Conservation (phyloP, 2,797 vertebrate species). For the Sebastiscus albofasciatus region DNA sequence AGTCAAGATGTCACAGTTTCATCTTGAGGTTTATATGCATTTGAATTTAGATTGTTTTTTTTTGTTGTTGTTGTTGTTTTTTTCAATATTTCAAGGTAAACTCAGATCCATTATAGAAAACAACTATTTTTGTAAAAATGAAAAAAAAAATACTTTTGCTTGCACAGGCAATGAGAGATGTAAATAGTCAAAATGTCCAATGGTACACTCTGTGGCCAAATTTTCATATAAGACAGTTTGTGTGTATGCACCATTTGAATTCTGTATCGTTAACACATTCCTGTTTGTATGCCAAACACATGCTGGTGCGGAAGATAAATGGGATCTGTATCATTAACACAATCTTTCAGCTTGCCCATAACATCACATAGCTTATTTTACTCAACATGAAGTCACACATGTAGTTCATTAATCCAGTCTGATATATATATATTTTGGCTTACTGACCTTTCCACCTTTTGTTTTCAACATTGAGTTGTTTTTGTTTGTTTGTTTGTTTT, state of each 20-base stretch:
- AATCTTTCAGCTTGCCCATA: constrained; percentile 46
- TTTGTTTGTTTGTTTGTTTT: constrained; percentile 10
- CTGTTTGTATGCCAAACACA: constrained; percentile 70
- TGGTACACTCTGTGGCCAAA: constrained; percentile 68
- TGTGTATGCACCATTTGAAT: constrained; percentile 60
- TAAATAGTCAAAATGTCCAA: constrained; percentile 74
- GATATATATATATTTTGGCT: constrained; percentile 31
- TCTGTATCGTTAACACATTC: constrained; percentile 71
- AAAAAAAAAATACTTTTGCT: constrained; percentile 64
- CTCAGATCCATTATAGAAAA: constrained; percentile 75
- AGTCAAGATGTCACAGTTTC: constrained; percentile 78
- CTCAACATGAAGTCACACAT: constrained; percentile 35
- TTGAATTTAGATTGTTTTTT: constrained; percentile 77
- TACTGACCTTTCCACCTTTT: constrained; percentile 16
- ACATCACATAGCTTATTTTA: constrained; percentile 53
- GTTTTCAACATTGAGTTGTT: constrained; percentile 20
- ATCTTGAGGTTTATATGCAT: constrained; percentile 80
- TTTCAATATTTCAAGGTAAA: constrained; percentile 74
- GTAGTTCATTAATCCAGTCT: constrained; percentile 58
- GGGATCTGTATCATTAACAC: constrained; percentile 59
- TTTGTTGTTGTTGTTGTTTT: constrained; percentile 55
- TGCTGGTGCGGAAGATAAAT: constrained; percentile 42
- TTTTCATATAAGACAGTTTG: constrained; percentile 60
- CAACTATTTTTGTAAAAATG: constrained; percentile 85
- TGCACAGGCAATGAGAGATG: constrained; percentile 75